Base-by-base conservation (phyloP, 1,140 invertebrate species). In the Hydropsyche tenuis region DNA sequence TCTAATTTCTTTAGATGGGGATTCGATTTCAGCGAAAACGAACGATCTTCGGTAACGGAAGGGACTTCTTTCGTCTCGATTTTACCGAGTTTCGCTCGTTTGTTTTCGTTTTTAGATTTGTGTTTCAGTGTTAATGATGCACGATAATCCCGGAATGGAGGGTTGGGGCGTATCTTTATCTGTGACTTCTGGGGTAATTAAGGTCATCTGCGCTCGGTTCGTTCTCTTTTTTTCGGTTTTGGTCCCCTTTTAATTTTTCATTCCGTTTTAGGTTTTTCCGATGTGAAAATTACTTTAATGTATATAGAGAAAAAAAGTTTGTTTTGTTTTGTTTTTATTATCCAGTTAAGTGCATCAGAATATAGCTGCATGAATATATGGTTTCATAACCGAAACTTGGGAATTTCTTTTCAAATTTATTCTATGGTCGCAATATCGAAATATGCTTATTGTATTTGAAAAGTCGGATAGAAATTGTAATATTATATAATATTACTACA, bases 81-180 rank as follows among this genome's bases (percentile, higher is more conserved):
- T n/a, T n/a, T n/a, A n/a, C n/a, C n/a, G n/a, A n/a, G n/a, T n/a
- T 51, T 25, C 23, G 9, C 60, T 11, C 16, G 1, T 16, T 42
- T 43, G 63, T 11, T n/a, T 22, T 42, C n/a, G 37, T n/a, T n/a
- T n/a, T n/a, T n/a, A n/a, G n/a, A 65, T 65, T 65, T 43, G n/a
- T 65, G 14, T 65, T 65, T 65, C 37, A 14, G 30, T 43, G 63
- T 43, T 43, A 65, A 65, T 65, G 63, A 43, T n/a, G n/a, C 37
- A 22, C 42, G 63, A 65, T 65, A 65, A 65, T 65, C 63, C 37
- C 5, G 2, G 5, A 14, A 22, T 20, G n/a, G 42, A 43, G n/a
- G 16, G 20, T 22, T 5, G 6, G 5, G 30, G 42, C 30, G 30
- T 65, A 16, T 20, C 30, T 65, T 65, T 65, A 65, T 65, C 63